Evolutionary conservation across 2,888 invertebrate species (phyloP).

Genomic region (Dryomyza anilis): DNA sequence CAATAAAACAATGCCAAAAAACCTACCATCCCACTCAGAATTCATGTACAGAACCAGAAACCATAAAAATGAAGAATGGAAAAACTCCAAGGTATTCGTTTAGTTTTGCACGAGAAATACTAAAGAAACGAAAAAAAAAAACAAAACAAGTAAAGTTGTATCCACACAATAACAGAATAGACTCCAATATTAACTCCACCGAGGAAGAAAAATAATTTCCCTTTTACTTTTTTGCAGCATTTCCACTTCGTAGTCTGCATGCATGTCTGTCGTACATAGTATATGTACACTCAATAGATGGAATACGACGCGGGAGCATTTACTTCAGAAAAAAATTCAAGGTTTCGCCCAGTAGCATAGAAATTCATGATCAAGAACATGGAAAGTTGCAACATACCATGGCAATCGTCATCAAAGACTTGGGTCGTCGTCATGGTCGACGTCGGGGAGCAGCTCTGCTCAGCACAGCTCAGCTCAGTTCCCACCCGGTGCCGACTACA

Average conservation of each 20-base stretch:
- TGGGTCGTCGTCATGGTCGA: neutral
- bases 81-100: no score
- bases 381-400: constrained; percentile 46
- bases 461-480: neutral
- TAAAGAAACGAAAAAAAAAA: neutral
- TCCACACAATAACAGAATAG: constrained; percentile 11
- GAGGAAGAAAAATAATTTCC: constrained; percentile 45
- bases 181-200: constrained; percentile 1
- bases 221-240: constrained; percentile 43
- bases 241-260: neutral
- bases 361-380: constrained; percentile 59
- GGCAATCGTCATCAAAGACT: neutral
- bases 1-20: neutral
- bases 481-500: neutral
- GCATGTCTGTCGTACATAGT: no score
- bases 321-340: constrained; percentile 48
- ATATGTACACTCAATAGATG: no score
- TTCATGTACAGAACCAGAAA: neutral
- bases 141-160: constrained; percentile 29
- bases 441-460: neutral
- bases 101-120: no score
- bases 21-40: neutral
- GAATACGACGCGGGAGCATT: no score
- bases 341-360: constrained; percentile 56
- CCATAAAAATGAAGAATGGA: constrained; percentile 12